Base-by-base conservation (phyloP, 2,888 invertebrate genomes). In the Cephus spinipes region DNA sequence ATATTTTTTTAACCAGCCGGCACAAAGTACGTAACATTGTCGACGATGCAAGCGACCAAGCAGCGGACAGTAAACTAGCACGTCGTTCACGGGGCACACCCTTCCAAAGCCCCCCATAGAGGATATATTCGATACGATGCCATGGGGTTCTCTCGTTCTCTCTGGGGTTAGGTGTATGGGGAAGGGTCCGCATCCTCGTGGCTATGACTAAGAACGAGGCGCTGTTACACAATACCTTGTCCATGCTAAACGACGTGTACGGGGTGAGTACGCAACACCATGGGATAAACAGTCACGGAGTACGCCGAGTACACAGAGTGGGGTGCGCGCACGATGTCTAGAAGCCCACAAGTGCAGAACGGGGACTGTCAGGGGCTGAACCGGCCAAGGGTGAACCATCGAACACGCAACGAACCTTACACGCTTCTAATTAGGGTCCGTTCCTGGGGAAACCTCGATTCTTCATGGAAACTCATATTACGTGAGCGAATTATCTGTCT, bases 131-230 rank as follows among this genome's bases (percentile, higher is more conserved):
- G 86, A 87, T 84, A 85, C 85, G 84, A 85, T 85, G 83, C 79
- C 78, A 81, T 86, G 86, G 86, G 88, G 87, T 85, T 85, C 87
- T 78, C 83, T 80, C 81, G 81, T 81, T 79, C 81, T 80, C 78
- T 55, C 23, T 23, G 55, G 55, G 55, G 55, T 55, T 55, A 55
- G 23, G 55, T 23, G 55, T 23, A 23, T 55, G 23, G 23, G 55
- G 55, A 55, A 23, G 55, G 55, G 55, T 55, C 55, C 23, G 23
- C 23, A 55, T 55, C 55, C 55, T 55, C 55, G 23, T 15, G 55
- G 55, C 77, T 86, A 87, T 87, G 87, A 87, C 87, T 87, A 87
- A 87, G 86, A 86, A 85, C 79, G 73, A 83, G 83, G 81, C 84
- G 86, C 82, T 80, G 87, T 81, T 84, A 87, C 87, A 82, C 85